Conservation (phyloP, 2,797 vertebrate species). For the Chaetophractus vellerosus region DNA sequence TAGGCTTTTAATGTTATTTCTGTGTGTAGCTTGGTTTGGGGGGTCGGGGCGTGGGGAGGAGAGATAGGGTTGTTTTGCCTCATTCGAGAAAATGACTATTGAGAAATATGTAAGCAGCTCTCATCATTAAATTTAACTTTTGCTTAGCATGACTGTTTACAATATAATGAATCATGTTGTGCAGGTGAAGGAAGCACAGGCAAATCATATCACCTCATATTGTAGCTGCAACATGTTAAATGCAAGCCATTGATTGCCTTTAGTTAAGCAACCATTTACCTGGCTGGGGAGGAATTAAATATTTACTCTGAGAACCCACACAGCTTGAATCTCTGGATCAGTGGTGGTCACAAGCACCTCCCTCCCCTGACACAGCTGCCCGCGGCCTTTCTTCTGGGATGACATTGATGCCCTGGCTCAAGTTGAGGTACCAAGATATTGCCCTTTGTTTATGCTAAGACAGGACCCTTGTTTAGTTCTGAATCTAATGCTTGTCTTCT, state of each 20-base stretch:
- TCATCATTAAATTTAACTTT: background rate
- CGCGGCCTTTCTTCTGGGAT: background rate
- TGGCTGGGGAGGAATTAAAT: background rate
- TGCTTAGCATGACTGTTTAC: background rate
- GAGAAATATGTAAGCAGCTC: background rate
- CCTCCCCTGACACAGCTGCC: background rate
- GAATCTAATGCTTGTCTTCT: background rate
- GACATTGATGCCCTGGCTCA: background rate
- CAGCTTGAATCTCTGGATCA: background rate
- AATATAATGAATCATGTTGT: background rate
- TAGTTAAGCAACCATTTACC: background rate
- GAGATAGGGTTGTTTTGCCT: background rate
- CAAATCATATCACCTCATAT: background rate
- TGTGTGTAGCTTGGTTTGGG: no score
- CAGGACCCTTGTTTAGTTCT: background rate
- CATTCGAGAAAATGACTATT: background rate
- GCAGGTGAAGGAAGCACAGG: background rate
- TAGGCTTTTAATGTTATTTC: background rate
- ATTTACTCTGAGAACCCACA: background rate
- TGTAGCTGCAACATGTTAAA: background rate
- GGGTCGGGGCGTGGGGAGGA: no score
- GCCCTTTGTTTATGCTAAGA: background rate
- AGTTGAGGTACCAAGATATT: background rate
- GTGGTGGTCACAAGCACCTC: fast-evolving
- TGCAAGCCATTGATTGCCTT: background rate